Conservation (phyloP, 2,888 invertebrate species). For the Nysson spinosus region DNA sequence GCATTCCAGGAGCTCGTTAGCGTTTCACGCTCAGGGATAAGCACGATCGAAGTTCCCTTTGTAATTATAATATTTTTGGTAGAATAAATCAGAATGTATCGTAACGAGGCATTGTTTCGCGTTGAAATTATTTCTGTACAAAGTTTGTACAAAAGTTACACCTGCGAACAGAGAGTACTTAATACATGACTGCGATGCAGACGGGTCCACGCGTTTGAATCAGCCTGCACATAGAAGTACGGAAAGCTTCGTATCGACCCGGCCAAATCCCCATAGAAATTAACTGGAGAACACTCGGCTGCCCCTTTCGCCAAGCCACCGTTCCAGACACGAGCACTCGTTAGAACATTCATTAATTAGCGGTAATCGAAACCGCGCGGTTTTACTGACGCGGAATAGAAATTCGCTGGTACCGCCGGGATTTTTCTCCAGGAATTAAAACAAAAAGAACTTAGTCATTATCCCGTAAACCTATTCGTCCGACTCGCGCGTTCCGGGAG, state of each 20-base stretch:
- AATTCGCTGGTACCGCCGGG: conserved; percentile 39
- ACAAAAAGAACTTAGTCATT: conserved; percentile 33
- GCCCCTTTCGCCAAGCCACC: conserved; percentile 51
- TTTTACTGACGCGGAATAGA: conserved; percentile 56
- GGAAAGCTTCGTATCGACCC: conserved; percentile 54
- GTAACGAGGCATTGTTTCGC: no score
- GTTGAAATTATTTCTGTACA: background rate
- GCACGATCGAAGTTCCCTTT: background rate
- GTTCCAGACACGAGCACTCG: conserved; percentile 57
- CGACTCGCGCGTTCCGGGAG: conserved; percentile 18
- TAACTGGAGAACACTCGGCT: conserved; percentile 61
- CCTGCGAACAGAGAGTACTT: conserved; percentile 5
- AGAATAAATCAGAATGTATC: no score
- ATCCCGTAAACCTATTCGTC: conserved; percentile 35
- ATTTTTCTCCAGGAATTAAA: conserved; percentile 39
- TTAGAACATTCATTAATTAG: conserved; percentile 60
- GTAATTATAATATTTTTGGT: no score
- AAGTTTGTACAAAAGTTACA: background rate
- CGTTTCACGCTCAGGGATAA: no score
- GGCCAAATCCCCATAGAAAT: conserved; percentile 62
- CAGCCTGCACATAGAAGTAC: conserved; percentile 29
- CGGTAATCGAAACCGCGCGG: conserved; percentile 57
- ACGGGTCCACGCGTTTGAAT: conserved; percentile 24
- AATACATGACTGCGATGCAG: conserved; percentile 12
- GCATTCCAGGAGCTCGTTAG: no score